Evolutionary conservation across 2,797 vertebrate species (phyloP).

Genomic region (Pyrocephalus nanus): DNA sequence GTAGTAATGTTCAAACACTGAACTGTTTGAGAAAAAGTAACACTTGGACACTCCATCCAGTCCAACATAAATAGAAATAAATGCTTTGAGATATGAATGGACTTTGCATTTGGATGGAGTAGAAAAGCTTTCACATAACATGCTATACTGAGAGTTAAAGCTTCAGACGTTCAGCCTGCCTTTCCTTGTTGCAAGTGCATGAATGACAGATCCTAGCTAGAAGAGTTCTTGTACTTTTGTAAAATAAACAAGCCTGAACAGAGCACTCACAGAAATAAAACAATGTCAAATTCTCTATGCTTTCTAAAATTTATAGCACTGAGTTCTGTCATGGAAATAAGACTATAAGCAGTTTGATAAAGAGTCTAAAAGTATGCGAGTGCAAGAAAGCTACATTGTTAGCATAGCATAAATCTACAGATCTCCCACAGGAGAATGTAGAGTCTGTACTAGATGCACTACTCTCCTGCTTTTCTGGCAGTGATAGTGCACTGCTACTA

Average conservation of each 20-base stretch:
- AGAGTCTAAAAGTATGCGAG: neutral
- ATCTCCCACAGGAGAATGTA: neutral
- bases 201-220: neutral
- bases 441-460: neutral
- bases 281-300: neutral
- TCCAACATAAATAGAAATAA: slow-evolving; percentile 66
- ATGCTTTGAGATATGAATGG: slow-evolving; percentile 30
- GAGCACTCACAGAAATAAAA: slow-evolving; percentile 3
- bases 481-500: neutral
- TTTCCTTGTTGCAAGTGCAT: neutral
- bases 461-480: neutral
- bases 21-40: slow-evolving; percentile 37
- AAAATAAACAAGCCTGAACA: slow-evolving; percentile 8
- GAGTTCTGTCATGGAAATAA: neutral
- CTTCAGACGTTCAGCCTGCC: neutral
- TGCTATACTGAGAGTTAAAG: neutral
- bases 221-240: neutral
- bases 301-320: neutral
- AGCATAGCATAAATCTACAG: neutral
- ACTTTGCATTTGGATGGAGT: slow-evolving; percentile 29
- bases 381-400: neutral
- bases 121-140: neutral
- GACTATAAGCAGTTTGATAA: neutral
- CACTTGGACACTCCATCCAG: neutral
- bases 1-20: slow-evolving; percentile 51